Evolutionary conservation across 2,797 vertebrate species (phyloP), one percentile per base, ranked within the genome.

Genomic region (Chaetophractus vellerosus): DNA sequence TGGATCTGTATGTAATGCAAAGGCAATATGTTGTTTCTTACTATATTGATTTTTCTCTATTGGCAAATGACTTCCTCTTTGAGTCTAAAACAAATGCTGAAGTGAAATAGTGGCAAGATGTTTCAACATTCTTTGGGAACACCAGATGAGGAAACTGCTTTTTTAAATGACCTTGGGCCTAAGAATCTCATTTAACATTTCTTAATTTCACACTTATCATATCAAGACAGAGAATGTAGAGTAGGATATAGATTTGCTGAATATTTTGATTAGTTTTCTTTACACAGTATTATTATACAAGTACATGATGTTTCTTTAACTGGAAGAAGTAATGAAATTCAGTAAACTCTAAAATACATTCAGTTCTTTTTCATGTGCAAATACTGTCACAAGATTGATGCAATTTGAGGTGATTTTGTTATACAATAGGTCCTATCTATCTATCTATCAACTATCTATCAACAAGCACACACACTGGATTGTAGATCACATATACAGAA

Each of bases 211-310:
- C 45, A 84, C 5, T 68, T 88, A 79, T 33, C 80, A 41, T 24
- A 66, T 63, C 11, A 57, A 28, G 28, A 59, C 78, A 76, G 9
- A 69, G 24, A 95, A 88, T 74, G 28, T 63, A 91, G 48, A 88
- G 2, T 0, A 68, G 28, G 10, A 4, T n/a, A 68, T 33, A 76
- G 15, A 79, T 21, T 74, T 72, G 48, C 9, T 81, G 15, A 76
- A 75, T 85, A 89, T 52, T 75, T 85, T 88, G n/a, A 55, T 80
- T 55, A 88, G 28, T 59, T 75, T 88, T 80, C 52, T 33, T 94
- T 55, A 38, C 4, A 26, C 14, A 6, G 6, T n/a, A 9, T 52
- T 28, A 80, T 74, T 57, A 61, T 84, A 80, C 91, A 89, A 66
- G 64, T 55, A 24, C 23, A 81, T 91, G 48, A 9, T 50, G 12